These are phyloP conservation scores for Oxyura jamaicensis DNA, from an alignment of 2,113 vertebrate species.

Conservation along the genomic window DNA sequence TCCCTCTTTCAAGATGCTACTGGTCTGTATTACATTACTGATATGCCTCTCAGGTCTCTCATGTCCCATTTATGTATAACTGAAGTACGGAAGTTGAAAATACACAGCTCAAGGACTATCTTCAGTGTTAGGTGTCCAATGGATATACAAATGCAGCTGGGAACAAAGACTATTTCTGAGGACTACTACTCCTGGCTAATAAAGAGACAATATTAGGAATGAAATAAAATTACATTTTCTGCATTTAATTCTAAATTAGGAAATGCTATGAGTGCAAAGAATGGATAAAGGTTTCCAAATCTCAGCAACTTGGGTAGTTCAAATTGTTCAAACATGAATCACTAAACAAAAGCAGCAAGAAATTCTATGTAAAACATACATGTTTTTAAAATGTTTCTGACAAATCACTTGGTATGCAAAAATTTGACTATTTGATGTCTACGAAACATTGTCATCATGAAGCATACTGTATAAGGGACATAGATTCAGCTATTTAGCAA, in stretches of 20 bases:
- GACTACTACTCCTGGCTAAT: not conserved
- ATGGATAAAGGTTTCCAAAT: not conserved
- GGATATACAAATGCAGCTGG: not conserved
- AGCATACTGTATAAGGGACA: not conserved
- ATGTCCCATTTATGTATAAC: not conserved
- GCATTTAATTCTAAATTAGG: not conserved
- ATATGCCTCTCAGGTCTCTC: not conserved
- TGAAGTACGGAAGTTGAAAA: not conserved
- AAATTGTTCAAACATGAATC: not conserved
- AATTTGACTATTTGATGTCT: not conserved
- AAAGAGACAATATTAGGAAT: not conserved
- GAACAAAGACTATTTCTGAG: not conserved
- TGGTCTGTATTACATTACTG: not conserved
- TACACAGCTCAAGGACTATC: not conserved
- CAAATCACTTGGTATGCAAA: not conserved
- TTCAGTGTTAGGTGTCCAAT: not conserved
- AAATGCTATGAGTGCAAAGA: not conserved
- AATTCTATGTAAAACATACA: not conserved
- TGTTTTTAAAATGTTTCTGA: not conserved
- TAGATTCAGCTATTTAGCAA: not conserved
- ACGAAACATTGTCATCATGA: not conserved
- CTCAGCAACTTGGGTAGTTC: not conserved
- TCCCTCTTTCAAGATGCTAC: not conserved
- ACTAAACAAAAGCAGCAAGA: not conserved
- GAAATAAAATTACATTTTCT: not conserved